phyloP scores from a whole-genome alignment of 2,888 invertebrate genomes.

The Icerya purchasi region DNA sequence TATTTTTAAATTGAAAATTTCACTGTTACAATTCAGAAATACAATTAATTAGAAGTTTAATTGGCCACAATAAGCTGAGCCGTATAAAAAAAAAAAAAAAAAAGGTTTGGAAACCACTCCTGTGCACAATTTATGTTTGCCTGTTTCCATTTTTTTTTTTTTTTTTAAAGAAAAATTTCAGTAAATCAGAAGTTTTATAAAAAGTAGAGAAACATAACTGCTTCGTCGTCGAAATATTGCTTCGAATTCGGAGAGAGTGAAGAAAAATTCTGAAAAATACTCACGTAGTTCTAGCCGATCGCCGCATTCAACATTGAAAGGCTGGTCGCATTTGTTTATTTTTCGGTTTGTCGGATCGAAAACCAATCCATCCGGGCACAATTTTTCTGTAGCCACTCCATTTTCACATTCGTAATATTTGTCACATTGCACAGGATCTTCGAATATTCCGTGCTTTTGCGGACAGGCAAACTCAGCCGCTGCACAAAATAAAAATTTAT shows the following conservation, averaged over 20 bases:
- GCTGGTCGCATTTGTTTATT: slow-evolving; percentile 77
- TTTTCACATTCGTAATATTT: slow-evolving; percentile 62
- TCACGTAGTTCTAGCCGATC: slow-evolving; percentile 73
- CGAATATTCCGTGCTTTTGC: slow-evolving; percentile 52
- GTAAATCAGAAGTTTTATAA: not conserved
- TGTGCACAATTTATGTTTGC: too few relatives aligned
- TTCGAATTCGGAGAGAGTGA: not conserved
- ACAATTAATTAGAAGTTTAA: too few relatives aligned
- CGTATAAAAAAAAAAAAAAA: too few relatives aligned
- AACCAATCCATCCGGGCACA: slow-evolving; percentile 72
- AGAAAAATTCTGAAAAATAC: slow-evolving; percentile 26
- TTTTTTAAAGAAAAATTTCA: too few relatives aligned
- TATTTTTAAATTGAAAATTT: too few relatives aligned
- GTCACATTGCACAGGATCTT: slow-evolving; percentile 62
- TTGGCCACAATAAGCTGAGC: too few relatives aligned
- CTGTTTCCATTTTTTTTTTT: too few relatives aligned
- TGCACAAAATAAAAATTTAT: not conserved
- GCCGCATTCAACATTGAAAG: slow-evolving; percentile 78
- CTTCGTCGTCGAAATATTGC: not conserved
- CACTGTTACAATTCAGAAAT: too few relatives aligned
- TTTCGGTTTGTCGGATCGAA: slow-evolving; percentile 68
- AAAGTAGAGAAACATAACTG: not conserved
- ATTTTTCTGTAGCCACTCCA: slow-evolving; percentile 44
- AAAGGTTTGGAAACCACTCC: too few relatives aligned
- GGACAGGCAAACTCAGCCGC: slow-evolving; percentile 45